These are phyloP conservation scores for Myripristis murdjan DNA, from an alignment of 2,797 vertebrate genomes.

Conservation along the genomic window DNA sequence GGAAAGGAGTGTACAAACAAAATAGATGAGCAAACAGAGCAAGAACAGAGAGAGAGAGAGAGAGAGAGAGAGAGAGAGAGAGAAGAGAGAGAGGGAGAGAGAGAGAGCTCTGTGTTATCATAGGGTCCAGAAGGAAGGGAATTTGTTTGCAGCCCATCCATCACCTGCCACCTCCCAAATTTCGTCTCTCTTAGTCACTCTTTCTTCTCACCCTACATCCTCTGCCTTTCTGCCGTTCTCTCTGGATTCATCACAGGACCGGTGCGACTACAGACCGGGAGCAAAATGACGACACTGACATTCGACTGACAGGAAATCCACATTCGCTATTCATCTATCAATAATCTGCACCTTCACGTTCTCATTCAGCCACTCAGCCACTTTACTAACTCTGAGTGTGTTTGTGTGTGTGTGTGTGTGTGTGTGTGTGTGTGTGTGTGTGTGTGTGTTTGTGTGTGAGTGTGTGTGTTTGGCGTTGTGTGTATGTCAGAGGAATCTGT, in stretches of 20 bases:
- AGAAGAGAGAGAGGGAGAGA: conserved; percentile 49
- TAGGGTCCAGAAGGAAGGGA: conserved; percentile 66
- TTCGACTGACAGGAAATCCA: conserved; percentile 63
- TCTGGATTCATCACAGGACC: conserved; percentile 54
- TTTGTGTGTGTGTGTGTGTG: conserved; percentile 22
- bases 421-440: not conserved
- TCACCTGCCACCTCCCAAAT: conserved; percentile 64
- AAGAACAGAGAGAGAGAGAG: not conserved
- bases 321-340: conserved; percentile 65
- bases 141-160: conserved; percentile 72
- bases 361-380: conserved; percentile 38
- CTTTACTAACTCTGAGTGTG: conserved; percentile 28
- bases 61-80: conserved; percentile 32
- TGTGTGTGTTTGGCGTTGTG: too few species aligned
- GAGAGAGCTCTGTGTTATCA: conserved; percentile 65
- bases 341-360: conserved; percentile 42
- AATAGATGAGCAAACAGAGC: not conserved
- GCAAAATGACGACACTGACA: conserved; percentile 61
- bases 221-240: conserved; percentile 23
- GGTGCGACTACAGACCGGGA: conserved; percentile 42
- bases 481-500: conserved; percentile 39
- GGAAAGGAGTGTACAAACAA: too few species aligned
- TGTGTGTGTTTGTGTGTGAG: too few species aligned
- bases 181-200: conserved; percentile 58
- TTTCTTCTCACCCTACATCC: conserved; percentile 32